Conservation (phyloP, 2,113 vertebrate species). For the Dascyllus trimaculatus region DNA sequence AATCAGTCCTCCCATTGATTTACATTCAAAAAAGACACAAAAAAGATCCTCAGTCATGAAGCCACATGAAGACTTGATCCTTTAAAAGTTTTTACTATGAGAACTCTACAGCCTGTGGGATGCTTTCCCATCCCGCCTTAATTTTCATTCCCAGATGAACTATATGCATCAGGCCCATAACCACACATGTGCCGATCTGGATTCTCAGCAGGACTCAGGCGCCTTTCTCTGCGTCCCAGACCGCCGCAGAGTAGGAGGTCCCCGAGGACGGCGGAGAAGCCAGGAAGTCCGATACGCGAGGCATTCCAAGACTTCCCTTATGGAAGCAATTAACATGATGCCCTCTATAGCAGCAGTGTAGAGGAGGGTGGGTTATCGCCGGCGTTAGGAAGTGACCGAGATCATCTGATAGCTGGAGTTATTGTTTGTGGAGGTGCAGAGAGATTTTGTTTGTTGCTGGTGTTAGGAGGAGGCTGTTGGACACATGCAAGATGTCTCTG, state of each 20-base stretch:
- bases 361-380: conserved; percentile 53
- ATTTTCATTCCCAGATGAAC: conserved; percentile 26
- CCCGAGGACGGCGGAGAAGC: conserved; percentile 60
- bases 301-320: conserved; percentile 84
- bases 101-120: background rate
- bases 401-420: conserved; percentile 67
- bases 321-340: conserved; percentile 83
- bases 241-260: conserved; percentile 55
- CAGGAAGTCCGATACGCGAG: conserved; percentile 79
- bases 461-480: conserved; percentile 29
- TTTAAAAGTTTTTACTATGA: background rate
- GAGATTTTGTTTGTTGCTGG: conserved; percentile 47
- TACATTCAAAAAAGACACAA: background rate
- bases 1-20: background rate
- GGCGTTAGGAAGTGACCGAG: conserved; percentile 65
- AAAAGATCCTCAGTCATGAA: background rate
- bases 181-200: conserved; percentile 24
- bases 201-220: conserved; percentile 40
- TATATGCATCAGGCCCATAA: background rate
- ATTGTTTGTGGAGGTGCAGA: conserved; percentile 63
- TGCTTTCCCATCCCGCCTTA: conserved; percentile 1
- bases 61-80: background rate
- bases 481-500: background rate
- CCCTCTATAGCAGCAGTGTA: conserved; percentile 48
- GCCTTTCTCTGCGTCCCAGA: conserved; percentile 53